Evolutionary conservation across 1,140 invertebrate species (phyloP).

Genomic region (Agraylea sexmaculata): DNA sequence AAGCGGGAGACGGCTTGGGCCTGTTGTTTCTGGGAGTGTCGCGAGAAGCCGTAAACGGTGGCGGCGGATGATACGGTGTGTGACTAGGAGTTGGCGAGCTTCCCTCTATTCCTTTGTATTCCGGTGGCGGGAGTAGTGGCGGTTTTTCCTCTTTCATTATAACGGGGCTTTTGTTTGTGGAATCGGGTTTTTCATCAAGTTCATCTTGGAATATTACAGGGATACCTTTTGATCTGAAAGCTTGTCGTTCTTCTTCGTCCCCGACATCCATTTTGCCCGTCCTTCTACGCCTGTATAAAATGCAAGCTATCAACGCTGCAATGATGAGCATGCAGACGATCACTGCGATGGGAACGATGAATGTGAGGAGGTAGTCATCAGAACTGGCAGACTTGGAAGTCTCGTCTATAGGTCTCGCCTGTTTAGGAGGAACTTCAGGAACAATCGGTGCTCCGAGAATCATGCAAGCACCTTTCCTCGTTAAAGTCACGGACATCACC

Average conservation of each 20-base stretch:
- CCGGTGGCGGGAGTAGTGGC: constrained; percentile 57
- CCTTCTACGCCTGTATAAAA: constrained; percentile 70
- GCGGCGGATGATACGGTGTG: constrained; percentile 63
- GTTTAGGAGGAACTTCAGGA: constrained; percentile 6
- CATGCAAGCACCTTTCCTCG: constrained; percentile 59
- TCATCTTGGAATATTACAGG: constrained; percentile 94
- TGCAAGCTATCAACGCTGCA: constrained; percentile 76
- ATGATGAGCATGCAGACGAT: constrained; percentile 80
- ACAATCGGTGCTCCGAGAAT: constrained; percentile 41
- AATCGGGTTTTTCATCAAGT: constrained; percentile 72
- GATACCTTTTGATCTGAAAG: constrained; percentile 80
- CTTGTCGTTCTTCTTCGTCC: constrained; percentile 67
- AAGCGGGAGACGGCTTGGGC: constrained; percentile 72
- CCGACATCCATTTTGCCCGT: constrained; percentile 53
- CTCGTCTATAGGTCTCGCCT: constrained; percentile 29
- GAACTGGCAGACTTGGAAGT: constrained; percentile 28
- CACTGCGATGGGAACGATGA: constrained; percentile 79
- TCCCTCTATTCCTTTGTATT: constrained; percentile 41
- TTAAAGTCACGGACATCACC: constrained; percentile 58
- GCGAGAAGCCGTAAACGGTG: constrained; percentile 63
- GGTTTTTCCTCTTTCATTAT: constrained; percentile 90
- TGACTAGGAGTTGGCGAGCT: constrained; percentile 30
- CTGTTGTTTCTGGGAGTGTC: constrained; percentile 52
- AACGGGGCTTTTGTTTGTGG: constrained; percentile 78
- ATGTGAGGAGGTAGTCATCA: constrained; percentile 83